Evolutionary conservation across 2,888 invertebrate species (phyloP).

Genomic region (Brachylomia viminalis): DNA sequence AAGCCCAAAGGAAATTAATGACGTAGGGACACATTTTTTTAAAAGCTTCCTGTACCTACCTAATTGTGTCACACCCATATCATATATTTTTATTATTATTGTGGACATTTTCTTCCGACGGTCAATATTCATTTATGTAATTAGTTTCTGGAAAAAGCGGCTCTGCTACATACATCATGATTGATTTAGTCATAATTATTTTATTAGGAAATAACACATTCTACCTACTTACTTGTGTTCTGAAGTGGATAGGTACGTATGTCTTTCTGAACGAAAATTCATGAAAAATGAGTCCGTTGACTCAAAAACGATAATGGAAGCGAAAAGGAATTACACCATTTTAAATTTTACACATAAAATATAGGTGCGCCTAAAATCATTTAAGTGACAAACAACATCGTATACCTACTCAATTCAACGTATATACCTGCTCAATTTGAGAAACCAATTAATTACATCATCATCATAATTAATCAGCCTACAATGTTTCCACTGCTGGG

Average conservation of each 20-base stretch:
- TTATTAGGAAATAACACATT: background rate
- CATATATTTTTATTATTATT: background rate
- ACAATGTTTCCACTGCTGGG: no score
- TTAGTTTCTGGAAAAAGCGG: background rate
- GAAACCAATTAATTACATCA: background rate
- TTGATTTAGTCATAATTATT: background rate
- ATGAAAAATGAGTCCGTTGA: background rate
- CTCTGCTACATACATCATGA: background rate
- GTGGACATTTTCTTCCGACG: background rate
- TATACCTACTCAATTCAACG: background rate
- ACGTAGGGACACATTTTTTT: background rate
- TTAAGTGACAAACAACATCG: background rate
- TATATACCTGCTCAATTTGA: background rate
- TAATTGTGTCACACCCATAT: conserved; percentile 19
- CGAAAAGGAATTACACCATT: background rate
- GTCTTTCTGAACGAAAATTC: background rate
- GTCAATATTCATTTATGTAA: background rate
- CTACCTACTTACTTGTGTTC: no score
- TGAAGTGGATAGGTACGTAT: background rate
- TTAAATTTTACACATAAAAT: background rate
- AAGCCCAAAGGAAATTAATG: conserved; percentile 20
- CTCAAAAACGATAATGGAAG: background rate
- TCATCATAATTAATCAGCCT: background rate
- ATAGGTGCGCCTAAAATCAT: background rate
- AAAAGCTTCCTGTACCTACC: background rate